Conservation (phyloP, 2,797 vertebrate species). For the Megalops cyprinoides region DNA sequence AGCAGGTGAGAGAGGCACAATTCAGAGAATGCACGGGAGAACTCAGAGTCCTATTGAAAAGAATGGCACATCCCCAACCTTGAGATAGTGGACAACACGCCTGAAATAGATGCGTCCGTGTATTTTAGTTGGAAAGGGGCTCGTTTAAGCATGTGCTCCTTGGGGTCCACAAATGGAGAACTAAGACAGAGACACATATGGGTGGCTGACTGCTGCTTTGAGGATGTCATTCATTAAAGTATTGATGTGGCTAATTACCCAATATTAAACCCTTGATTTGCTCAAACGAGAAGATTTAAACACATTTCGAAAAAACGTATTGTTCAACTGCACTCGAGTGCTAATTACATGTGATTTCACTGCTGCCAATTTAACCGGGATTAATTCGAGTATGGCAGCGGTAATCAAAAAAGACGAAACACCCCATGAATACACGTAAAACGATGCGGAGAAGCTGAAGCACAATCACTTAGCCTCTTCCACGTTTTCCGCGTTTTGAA, state of each 20-base stretch:
- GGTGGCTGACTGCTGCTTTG: not conserved
- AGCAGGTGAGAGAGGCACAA: no score
- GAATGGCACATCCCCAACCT: not conserved
- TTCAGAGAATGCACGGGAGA: no score
- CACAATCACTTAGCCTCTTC: no score
- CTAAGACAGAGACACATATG: not conserved
- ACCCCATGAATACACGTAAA: not conserved
- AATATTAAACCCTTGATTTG: not conserved
- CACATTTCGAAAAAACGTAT: not conserved
- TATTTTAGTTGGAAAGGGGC: not conserved
- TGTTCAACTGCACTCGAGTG: not conserved
- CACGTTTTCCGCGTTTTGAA: no score
- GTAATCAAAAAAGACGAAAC: conserved; percentile 1
- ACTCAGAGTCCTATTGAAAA: not conserved
- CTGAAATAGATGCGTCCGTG: not conserved
- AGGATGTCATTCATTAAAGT: not conserved
- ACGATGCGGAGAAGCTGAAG: not conserved
- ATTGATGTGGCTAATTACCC: not conserved
- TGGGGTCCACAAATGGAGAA: not conserved
- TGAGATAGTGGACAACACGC: not conserved
- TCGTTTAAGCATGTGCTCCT: not conserved
- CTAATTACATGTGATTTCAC: not conserved
- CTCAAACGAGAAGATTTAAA: not conserved
- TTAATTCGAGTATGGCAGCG: not conserved
- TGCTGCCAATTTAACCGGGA: not conserved